These are phyloP conservation scores for Hoplostethus atlanticus DNA, from an alignment of 2,797 vertebrate species.

Conservation along the genomic window DNA sequence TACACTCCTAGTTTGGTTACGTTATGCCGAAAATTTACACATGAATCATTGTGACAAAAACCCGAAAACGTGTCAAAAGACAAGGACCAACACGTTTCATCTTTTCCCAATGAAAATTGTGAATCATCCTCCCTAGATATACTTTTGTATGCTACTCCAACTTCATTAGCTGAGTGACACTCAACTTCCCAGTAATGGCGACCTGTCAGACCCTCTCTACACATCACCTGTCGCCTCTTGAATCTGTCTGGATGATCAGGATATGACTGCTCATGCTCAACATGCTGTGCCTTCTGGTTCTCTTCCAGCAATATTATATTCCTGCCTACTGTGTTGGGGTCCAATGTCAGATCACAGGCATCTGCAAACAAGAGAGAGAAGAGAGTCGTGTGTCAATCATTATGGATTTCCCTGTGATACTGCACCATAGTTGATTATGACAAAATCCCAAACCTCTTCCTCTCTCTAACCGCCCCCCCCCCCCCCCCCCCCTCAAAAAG, in stretches of 20 bases:
- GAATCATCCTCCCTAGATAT: constrained; percentile 1
- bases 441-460: too few relatives aligned
- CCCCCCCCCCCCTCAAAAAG: too few relatives aligned
- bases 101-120: background rate
- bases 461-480: too few relatives aligned
- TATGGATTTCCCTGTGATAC: too few relatives aligned
- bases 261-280: background rate
- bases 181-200: constrained; percentile 59
- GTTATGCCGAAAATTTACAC: background rate
- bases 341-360: constrained; percentile 50
- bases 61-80: fast-evolving
- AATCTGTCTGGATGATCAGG: constrained; percentile 35
- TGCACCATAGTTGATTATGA: too few relatives aligned
- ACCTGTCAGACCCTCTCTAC: constrained; percentile 34
- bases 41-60: constrained; percentile 21
- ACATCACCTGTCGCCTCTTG: background rate
- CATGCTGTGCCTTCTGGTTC: constrained; percentile 12
- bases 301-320: background rate
- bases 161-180: fast-evolving
- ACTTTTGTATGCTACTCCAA: constrained; percentile 51
- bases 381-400: too few relatives aligned
- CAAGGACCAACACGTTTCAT: constrained; percentile 56
- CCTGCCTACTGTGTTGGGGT: constrained; percentile 18
- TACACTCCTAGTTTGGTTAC: constrained; percentile 32
- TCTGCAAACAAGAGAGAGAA: constrained; percentile 27